phyloP scores from a whole-genome alignment of 2,888 invertebrate species.

The Himalopsyche japonica region DNA sequence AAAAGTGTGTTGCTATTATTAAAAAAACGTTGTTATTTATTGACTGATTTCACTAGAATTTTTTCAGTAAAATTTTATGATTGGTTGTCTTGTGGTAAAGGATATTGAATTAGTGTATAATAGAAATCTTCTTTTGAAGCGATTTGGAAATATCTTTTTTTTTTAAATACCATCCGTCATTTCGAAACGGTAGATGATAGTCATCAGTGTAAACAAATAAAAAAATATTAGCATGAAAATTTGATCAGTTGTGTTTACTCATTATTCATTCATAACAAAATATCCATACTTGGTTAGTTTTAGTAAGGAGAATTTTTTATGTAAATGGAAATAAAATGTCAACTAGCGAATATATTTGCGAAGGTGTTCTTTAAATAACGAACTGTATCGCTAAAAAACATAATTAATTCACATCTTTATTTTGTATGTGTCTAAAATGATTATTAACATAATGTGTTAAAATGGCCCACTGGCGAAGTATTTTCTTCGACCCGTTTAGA shows the following conservation, averaged over 20 bases:
- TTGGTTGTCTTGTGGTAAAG: no score
- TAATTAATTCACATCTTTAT: not conserved
- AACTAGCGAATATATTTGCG: not conserved
- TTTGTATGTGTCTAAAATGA: not conserved
- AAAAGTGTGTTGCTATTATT: no score
- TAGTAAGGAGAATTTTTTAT: not conserved
- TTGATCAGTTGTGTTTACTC: not conserved
- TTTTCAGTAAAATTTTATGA: no score
- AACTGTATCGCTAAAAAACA: not conserved
- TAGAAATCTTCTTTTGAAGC: not conserved
- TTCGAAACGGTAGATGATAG: not conserved
- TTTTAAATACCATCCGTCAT: not conserved
- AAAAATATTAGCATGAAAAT: not conserved
- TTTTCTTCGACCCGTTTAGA: not conserved
- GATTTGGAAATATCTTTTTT: not conserved
- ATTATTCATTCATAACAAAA: not conserved
- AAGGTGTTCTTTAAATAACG: not conserved
- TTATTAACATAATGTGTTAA: not conserved
- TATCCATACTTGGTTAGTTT: not conserved
- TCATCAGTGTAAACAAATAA: not conserved
- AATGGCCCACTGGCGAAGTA: not conserved
- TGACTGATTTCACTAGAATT: no score
- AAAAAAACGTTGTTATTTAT: no score
- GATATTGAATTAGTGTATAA: no score
- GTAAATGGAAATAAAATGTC: not conserved